Evolutionary conservation across 2,888 invertebrate genomes (phyloP).

Genomic region (Odontocolon sp.): DNA sequence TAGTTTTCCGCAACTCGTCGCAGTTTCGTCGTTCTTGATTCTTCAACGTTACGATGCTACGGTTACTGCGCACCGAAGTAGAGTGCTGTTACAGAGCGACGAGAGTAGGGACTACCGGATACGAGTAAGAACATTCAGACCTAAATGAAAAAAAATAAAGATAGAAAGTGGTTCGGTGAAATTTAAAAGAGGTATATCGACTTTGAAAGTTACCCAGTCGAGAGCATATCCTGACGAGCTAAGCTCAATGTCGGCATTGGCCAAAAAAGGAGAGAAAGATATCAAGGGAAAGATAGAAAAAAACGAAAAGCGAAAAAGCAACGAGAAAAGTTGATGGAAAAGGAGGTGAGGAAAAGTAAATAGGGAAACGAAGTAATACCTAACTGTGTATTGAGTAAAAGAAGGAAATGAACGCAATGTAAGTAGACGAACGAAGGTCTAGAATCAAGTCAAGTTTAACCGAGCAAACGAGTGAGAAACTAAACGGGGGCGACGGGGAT

Average conservation of each 20-base stretch:
- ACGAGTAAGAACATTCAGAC: not conserved
- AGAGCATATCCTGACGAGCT: not conserved
- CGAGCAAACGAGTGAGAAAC: slow-evolving; percentile 19
- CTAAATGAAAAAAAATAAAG: too few species aligned
- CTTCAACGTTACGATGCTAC: not conserved
- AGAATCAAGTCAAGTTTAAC: not conserved
- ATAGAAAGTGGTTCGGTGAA: too few species aligned
- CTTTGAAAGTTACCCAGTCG: not conserved
- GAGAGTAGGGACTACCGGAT: not conserved
- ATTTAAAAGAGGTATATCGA: not conserved
- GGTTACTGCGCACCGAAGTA: not conserved
- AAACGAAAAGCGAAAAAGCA: not conserved
- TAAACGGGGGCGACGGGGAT: not conserved
- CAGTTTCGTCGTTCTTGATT: slow-evolving; percentile 20
- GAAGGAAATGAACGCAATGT: not conserved
- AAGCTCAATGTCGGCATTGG: not conserved
- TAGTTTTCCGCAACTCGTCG: slow-evolving; percentile 32
- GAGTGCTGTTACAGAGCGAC: not conserved
- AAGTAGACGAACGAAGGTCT: not conserved
- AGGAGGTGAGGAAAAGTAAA: not conserved
- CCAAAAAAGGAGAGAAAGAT: not conserved
- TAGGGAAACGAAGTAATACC: too few species aligned
- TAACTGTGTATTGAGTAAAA: not conserved
- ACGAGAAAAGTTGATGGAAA: not conserved
- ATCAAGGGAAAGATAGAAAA: not conserved